Evolutionary conservation across 2,888 invertebrate species (phyloP).

Genomic region (Troilus luridus): DNA sequence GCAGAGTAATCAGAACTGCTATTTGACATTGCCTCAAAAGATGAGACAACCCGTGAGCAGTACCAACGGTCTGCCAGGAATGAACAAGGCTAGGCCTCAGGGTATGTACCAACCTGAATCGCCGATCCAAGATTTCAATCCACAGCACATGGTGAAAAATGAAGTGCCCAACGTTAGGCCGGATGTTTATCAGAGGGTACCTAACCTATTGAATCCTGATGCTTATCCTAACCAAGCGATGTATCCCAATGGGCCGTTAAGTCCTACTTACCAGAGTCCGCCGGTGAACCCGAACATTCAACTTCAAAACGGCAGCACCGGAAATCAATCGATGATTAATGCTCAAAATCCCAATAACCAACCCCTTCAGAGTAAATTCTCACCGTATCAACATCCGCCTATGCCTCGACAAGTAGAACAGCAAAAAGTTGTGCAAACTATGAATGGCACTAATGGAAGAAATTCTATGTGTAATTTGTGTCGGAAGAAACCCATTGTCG

Average conservation of each 20-base stretch:
- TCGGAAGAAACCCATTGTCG: constrained; percentile 84
- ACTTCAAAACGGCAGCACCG: neutral
- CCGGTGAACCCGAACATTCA: neutral
- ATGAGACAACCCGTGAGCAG: constrained; percentile 57
- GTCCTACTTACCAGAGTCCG: constrained; percentile 45
- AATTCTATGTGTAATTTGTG: constrained; percentile 87
- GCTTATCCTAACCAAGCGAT: constrained; percentile 68
- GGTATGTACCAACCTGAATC: constrained; percentile 66
- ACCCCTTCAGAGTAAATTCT: constrained; percentile 66
- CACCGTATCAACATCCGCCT: constrained; percentile 78
- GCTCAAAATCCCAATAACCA: constrained; percentile 57
- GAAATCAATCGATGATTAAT: constrained; percentile 44
- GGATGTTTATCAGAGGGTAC: constrained; percentile 65
- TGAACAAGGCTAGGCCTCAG: constrained; percentile 63
- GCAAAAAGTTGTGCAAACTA: constrained; percentile 46
- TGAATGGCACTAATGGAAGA: constrained; percentile 70
- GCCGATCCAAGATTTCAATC: constrained; percentile 63
- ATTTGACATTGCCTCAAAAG: constrained; percentile 63
- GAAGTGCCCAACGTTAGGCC: constrained; percentile 63
- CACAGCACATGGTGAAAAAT: constrained; percentile 64
- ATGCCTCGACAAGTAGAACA: constrained; percentile 70
- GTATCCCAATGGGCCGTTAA: constrained; percentile 57
- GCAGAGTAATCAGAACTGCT: constrained; percentile 60
- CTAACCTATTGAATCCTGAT: constrained; percentile 61
- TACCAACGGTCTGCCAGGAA: constrained; percentile 14